phyloP scores from a whole-genome alignment of 2,888 invertebrate species.

The Campoplex nolae region DNA sequence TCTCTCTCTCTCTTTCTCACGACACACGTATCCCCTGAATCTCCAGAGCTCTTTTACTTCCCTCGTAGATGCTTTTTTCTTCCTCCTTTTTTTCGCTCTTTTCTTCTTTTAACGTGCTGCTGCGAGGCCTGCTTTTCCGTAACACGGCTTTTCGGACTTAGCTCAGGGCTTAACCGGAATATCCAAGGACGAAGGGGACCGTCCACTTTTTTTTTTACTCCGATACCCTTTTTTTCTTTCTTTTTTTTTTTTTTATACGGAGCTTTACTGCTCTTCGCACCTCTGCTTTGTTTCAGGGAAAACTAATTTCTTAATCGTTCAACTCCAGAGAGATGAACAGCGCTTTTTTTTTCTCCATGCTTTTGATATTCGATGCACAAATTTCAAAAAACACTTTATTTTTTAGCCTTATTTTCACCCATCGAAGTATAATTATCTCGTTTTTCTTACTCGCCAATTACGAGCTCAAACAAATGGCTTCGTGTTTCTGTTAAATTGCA shows the following conservation, averaged over 20 bases:
- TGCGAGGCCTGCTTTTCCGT: conserved; percentile 49
- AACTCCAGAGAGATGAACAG: neutral
- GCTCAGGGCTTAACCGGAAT: conserved; percentile 68
- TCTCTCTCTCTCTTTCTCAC: neutral
- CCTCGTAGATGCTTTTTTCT: conserved; percentile 33
- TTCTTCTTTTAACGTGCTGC: conserved; percentile 40
- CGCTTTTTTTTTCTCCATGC: neutral
- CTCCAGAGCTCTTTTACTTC: conserved; percentile 35
- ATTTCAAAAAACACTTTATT: neutral
- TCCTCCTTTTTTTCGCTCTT: conserved; percentile 44
- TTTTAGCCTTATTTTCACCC: neutral
- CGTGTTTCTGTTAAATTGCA: neutral
- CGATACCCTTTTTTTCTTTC: conserved; percentile 38
- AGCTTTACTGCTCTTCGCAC: neutral
- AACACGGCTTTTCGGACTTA: conserved; percentile 69
- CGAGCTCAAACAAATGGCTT: neutral
- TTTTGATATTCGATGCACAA: neutral
- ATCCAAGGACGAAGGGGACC: conserved; percentile 59
- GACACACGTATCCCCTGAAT: conserved; percentile 39
- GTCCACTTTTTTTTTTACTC: conserved; percentile 20
- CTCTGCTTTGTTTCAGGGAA: neutral
- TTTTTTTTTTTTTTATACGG: neutral
- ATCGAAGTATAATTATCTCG: neutral
- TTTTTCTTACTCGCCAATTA: neutral
- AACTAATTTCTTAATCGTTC: neutral